A percentile compares a stretch with the other conserved stretches of the same genome.
These are phyloP conservation scores for Carposina sasakii DNA, from an alignment of 1,140 invertebrate genomes.

Conservation along the genomic window DNA sequence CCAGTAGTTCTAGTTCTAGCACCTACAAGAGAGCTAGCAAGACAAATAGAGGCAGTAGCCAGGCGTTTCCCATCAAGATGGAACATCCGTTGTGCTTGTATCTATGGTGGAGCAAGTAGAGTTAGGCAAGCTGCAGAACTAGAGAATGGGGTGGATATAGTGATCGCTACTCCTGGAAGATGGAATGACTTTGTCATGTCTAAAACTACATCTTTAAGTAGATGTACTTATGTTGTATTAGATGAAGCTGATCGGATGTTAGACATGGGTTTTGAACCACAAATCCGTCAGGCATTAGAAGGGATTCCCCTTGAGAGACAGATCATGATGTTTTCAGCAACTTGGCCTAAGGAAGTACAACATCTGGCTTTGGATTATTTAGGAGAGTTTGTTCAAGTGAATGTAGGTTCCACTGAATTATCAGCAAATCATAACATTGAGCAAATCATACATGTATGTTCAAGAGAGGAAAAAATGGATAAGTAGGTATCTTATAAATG, in stretches of 20 bases:
- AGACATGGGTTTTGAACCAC: constrained; percentile 98
- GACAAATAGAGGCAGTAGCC: constrained; percentile 96
- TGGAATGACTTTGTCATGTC: constrained; percentile 95
- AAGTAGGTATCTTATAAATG: too few relatives aligned
- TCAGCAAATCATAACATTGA: constrained; percentile 94
- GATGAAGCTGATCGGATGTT: constrained; percentile 90
- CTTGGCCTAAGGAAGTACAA: constrained; percentile 87
- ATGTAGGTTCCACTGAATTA: constrained; percentile 82
- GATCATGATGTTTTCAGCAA: constrained; percentile 80
- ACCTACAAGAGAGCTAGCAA: constrained; percentile 95
- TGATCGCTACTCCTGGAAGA: constrained; percentile 95
- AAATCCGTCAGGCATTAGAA: constrained; percentile 93
- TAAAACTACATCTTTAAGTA: constrained; percentile 86
- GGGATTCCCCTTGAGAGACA: constrained; percentile 73
- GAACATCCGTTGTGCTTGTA: constrained; percentile 88
- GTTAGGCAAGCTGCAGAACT: constrained; percentile 82
- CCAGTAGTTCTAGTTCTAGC: constrained; percentile 92
- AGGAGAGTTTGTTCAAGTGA: constrained; percentile 82
- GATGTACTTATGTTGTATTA: constrained; percentile 83
- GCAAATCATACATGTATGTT: constrained; percentile 88
- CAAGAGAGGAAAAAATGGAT: constrained; percentile 80
- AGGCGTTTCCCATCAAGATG: constrained; percentile 88
- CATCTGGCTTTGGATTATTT: constrained; percentile 83
- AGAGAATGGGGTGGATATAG: constrained; percentile 87
- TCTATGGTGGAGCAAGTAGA: constrained; percentile 96